A percentile compares a stretch with the other conserved stretches of the same genome.
Conservation (phyloP, 2,113 vertebrate genomes). For the Gallinago jamesoni region DNA sequence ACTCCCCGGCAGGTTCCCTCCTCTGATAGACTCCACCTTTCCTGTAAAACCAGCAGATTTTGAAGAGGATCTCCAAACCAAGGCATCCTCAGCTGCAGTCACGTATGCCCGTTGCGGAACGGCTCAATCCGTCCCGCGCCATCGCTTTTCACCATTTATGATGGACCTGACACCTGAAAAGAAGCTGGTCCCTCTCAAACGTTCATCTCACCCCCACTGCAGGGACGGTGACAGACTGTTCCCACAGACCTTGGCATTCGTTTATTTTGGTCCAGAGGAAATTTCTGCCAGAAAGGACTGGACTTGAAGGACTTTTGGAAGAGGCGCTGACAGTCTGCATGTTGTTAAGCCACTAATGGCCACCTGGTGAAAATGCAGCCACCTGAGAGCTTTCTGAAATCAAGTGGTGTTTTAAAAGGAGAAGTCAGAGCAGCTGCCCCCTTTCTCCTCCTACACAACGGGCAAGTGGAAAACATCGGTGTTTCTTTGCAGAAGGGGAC, state of each 20-base stretch:
- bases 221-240: neutral
- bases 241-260: neutral
- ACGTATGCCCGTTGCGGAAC: neutral
- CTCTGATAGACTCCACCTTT: neutral
- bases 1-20: neutral
- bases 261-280: neutral
- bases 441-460: neutral
- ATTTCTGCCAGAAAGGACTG: neutral
- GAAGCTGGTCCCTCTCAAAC: neutral
- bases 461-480: neutral
- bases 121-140: neutral
- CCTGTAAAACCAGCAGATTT: neutral
- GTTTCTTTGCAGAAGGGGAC: neutral
- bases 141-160: neutral
- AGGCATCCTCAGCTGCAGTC: neutral
- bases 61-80: neutral
- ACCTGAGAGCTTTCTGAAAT: neutral
- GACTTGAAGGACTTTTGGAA: neutral
- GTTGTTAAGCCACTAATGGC: neutral
- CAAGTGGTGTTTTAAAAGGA: neutral
- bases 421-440: neutral
- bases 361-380: neutral
- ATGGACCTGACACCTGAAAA: neutral
- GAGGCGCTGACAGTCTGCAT: neutral
- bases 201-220: neutral